phyloP scores from a whole-genome alignment of 2,797 vertebrate genomes.

The Darevskia mixta region DNA sequence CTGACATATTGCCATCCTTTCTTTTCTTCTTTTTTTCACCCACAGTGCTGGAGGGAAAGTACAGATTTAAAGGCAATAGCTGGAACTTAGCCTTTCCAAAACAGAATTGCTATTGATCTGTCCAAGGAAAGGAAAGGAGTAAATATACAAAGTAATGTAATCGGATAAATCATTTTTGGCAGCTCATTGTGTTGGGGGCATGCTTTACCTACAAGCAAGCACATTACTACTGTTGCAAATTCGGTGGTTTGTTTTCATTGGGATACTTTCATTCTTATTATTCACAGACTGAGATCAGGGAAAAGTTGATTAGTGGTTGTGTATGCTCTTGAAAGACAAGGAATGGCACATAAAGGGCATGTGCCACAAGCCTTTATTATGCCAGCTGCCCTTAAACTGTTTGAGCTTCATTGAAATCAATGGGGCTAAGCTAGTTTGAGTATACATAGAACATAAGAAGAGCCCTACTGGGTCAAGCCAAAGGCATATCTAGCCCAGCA shows the following conservation, averaged over 20 bases:
- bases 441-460: too few relatives aligned
- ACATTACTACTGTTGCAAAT: not conserved
- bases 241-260: not conserved
- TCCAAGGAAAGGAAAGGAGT: conserved; percentile 18
- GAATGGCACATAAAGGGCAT: not conserved
- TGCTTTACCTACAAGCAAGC: not conserved
- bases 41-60: conserved; percentile 45
- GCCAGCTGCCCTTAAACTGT: not conserved
- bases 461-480: not conserved
- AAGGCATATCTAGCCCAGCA: too few relatives aligned
- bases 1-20: conserved; percentile 35
- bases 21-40: conserved; percentile 31
- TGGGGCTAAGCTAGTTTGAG: not conserved
- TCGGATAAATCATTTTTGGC: not conserved
- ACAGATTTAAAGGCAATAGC: conserved; percentile 12
- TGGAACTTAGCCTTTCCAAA: conserved; percentile 1
- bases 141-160: conserved; percentile 5
- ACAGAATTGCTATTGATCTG: conserved; percentile 18
- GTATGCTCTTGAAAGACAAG: not conserved
- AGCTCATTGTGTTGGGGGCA: conserved; percentile 22
- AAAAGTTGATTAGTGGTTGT: conserved; percentile 11
- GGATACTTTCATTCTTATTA: not conserved
- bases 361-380: not conserved
- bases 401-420: not conserved
- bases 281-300: conserved; percentile 23